A percentile compares a stretch with the other conserved stretches of the same genome.
These are phyloP conservation scores for Chelon labrosus DNA, from an alignment of 2,797 vertebrate genomes.

Conservation along the genomic window DNA sequence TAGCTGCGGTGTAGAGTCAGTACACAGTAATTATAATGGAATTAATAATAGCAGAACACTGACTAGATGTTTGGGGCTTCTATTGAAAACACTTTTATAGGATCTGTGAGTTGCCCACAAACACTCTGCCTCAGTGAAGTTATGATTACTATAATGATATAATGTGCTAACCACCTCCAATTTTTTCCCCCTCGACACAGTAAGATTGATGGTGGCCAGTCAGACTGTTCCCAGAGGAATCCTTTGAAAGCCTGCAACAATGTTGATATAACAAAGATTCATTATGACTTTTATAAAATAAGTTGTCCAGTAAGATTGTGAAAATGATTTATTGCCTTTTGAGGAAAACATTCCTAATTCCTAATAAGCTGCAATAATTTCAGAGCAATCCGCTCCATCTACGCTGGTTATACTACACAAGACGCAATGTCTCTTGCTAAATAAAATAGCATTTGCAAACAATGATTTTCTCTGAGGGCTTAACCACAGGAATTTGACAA, in stretches of 20 bases:
- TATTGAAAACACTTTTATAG: slow-evolving; percentile 52
- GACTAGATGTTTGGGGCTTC: slow-evolving; percentile 31
- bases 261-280: slow-evolving; percentile 76
- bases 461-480: slow-evolving; percentile 60
- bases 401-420: slow-evolving; percentile 45
- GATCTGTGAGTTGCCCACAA: slow-evolving; percentile 63
- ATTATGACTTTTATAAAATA: slow-evolving; percentile 68
- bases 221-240: slow-evolving; percentile 57
- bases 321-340: slow-evolving; percentile 66
- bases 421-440: slow-evolving; percentile 55
- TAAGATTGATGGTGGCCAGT: slow-evolving; percentile 72
- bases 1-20: neutral
- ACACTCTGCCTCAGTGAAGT: slow-evolving; percentile 62
- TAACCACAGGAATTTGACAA: slow-evolving; percentile 64
- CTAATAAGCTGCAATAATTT: slow-evolving; percentile 70
- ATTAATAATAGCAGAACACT: slow-evolving; percentile 27
- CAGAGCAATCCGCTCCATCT: slow-evolving; percentile 53
- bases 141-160: slow-evolving; percentile 76
- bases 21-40: slow-evolving; percentile 19
- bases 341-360: slow-evolving; percentile 63
- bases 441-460: slow-evolving; percentile 67
- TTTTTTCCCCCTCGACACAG: slow-evolving; percentile 47
- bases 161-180: slow-evolving; percentile 75
- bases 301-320: slow-evolving; percentile 63
- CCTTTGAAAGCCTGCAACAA: slow-evolving; percentile 60